Evolutionary conservation across 1,140 invertebrate genomes (phyloP), one percentile per base, ranked within the genome.

Genomic region (Lasioglossum albipes): DNA sequence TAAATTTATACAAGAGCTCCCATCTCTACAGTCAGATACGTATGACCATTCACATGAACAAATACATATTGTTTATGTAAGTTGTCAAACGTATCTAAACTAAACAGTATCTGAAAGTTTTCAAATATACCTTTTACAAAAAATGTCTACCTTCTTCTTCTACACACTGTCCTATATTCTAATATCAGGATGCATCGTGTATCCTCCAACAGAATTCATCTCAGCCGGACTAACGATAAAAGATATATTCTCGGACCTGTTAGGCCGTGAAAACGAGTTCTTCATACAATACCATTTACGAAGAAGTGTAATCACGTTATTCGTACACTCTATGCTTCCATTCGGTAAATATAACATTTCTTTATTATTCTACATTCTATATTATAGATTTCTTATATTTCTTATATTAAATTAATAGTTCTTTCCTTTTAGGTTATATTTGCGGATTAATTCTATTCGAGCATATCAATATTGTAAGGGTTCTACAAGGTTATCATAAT

Each of bases 281-380:
- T 97, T 97, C 87, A 91, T 97, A 61, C 93, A 94, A 45, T 97
- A 97, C 91, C 96, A 97, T 85, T 95, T 97, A 79, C 95, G 94
- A 82, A 94, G 96, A 82, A 95, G 95, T 41, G 93, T 94, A 12
- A 89, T 96, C 27, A 97, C 96, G 27, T 89, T 96, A 31, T 90
- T 96, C 9, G 90, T 96, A 49, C 96, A 97, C 89, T 95, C 96
- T 1, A 90, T 95, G 27, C 89, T 97, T 54, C 96, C 96, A 7
- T 90, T 96, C 66, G 95, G 94, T 94, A 92, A 88, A 66, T 65
- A 20, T 42, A 75, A 49, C 20, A 64, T 31, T 31, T 66, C 13
- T 52, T 18, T 74, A 64, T 62, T 31, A 41, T n/a, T 64, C 12
- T 52, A 64, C 52, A 41, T 13, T 70, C 3, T n/a, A n/a, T n/a